Evolutionary conservation across 2,113 vertebrate genomes (phyloP).

Genomic region (Nanorana parkeri): DNA sequence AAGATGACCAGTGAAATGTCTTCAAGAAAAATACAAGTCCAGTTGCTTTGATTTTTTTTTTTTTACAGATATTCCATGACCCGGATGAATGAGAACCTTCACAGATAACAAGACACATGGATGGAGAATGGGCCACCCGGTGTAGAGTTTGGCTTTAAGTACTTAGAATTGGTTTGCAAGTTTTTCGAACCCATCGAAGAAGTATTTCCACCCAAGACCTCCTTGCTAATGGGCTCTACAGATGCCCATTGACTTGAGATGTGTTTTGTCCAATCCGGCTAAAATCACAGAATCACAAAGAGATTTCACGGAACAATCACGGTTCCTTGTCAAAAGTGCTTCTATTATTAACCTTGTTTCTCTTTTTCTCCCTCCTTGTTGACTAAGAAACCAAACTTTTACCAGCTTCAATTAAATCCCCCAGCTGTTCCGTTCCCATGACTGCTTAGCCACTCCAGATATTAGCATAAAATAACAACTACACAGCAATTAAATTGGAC

Average conservation of each 20-base stretch:
- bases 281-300: background rate
- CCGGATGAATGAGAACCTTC: no score
- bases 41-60: no score
- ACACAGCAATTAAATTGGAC: slow-evolving; percentile 68
- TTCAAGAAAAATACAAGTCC: no score
- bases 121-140: no score
- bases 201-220: no score
- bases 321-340: background rate
- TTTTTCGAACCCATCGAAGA: no score
- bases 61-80: no score
- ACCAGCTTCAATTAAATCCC: slow-evolving; percentile 73
- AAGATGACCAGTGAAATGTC: no score
- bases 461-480: slow-evolving; percentile 69
- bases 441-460: slow-evolving; percentile 65
- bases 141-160: no score
- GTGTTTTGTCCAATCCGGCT: no score
- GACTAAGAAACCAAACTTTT: slow-evolving; percentile 68
- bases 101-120: no score
- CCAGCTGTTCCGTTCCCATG: slow-evolving; percentile 71
- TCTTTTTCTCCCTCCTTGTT: slow-evolving; percentile 68
- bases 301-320: background rate
- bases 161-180: no score
- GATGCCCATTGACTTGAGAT: background rate
- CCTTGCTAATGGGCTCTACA: background rate
- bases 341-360: slow-evolving; percentile 67